Evolutionary conservation across 2,888 invertebrate species (phyloP).

Genomic region (Syrphus vitripennis): DNA sequence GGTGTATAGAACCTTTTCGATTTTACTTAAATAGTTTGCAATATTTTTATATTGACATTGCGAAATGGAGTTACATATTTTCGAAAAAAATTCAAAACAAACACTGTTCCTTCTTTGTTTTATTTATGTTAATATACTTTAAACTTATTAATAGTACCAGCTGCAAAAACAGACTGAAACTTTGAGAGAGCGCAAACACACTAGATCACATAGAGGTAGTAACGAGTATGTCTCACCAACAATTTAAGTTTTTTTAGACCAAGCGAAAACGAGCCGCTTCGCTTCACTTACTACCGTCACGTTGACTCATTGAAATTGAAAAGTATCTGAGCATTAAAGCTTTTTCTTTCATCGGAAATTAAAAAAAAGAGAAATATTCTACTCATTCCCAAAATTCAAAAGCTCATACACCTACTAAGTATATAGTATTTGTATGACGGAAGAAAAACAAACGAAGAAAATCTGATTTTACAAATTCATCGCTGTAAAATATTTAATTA

Average conservation of each 20-base stretch:
- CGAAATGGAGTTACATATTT: too few species aligned
- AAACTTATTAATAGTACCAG: not conserved
- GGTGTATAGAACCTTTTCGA: too few species aligned
- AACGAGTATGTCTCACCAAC: not conserved
- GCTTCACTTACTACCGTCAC: not conserved
- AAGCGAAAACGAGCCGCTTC: not conserved
- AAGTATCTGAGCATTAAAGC: not conserved
- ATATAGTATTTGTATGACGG: not conserved
- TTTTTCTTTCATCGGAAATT: not conserved
- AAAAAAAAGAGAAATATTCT: not conserved
- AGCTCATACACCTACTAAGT: not conserved
- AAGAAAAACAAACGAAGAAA: not conserved
- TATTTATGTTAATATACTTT: not conserved
- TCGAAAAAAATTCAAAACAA: not conserved
- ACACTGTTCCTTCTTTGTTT: not conserved
- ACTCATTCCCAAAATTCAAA: not conserved
- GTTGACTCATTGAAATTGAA: not conserved
- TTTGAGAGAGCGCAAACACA: not conserved
- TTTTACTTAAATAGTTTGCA: too few species aligned
- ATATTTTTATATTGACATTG: too few species aligned
- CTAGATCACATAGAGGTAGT: not conserved
- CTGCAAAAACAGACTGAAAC: not conserved
- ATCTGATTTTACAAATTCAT: conserved; percentile 31
- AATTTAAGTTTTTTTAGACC: not conserved
- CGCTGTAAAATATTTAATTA: not conserved